Evolutionary conservation across 2,797 vertebrate genomes (phyloP).

Genomic region (Mus caroli): DNA sequence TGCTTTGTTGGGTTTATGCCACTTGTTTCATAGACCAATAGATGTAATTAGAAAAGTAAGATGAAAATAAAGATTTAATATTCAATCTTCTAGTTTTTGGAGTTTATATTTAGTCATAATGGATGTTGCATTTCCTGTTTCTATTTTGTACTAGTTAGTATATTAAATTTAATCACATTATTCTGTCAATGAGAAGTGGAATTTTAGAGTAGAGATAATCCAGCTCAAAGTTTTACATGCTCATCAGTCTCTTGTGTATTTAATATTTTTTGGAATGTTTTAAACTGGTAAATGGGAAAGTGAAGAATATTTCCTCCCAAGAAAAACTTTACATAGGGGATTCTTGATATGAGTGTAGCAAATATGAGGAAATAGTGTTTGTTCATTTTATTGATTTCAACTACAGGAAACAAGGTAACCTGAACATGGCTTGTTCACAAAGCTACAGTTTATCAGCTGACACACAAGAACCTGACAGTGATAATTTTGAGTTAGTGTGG

Average conservation of each 20-base stretch:
- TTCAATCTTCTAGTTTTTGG: neutral
- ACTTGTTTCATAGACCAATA: neutral
- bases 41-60: neutral
- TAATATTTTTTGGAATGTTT: neutral
- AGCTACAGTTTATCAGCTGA: neutral
- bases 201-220: neutral
- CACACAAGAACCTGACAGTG: neutral
- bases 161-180: slow-evolving; percentile 25
- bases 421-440: neutral
- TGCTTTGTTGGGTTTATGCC: neutral
- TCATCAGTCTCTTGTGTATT: neutral
- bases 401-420: neutral
- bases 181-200: neutral
- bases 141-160: neutral
- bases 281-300: neutral
- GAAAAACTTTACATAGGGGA: neutral
- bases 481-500: neutral
- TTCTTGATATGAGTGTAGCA: neutral
- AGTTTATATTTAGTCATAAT: neutral
- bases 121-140: neutral
- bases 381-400: neutral
- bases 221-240: neutral
- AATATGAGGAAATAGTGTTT: neutral
- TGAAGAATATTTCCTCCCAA: neutral
- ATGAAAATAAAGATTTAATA: neutral